phyloP scores from a whole-genome alignment of 2,797 vertebrate species.

The Chaunax sp. region DNA sequence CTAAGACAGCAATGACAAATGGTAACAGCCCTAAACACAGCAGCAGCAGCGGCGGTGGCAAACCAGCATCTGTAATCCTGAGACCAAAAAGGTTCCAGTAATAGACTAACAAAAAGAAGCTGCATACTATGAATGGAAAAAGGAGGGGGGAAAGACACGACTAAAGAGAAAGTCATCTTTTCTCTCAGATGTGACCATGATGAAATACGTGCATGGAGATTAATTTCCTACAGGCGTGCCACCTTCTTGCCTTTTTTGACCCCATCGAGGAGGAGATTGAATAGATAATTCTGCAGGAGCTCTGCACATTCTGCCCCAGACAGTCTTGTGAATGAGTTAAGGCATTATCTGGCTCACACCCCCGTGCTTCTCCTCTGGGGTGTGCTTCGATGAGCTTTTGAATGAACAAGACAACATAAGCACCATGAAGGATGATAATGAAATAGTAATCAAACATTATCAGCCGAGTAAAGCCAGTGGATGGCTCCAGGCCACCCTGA shows the following conservation, averaged over 20 bases:
- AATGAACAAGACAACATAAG: slow-evolving; percentile 41
- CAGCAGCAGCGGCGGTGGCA: slow-evolving; percentile 17
- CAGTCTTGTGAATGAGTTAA: slow-evolving; percentile 48
- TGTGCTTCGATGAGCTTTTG: slow-evolving; percentile 38
- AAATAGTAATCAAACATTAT: slow-evolving; percentile 68
- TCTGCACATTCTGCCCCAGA: slow-evolving; percentile 50
- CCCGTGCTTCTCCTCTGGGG: slow-evolving; percentile 30
- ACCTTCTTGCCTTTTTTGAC: slow-evolving; percentile 67
- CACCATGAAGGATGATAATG: slow-evolving; percentile 60
- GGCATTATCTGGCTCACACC: slow-evolving; percentile 53
- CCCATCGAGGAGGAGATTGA: slow-evolving; percentile 58
- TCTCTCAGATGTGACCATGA: slow-evolving; percentile 60
- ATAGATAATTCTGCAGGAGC: slow-evolving; percentile 70
- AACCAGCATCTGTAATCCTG: slow-evolving; percentile 33
- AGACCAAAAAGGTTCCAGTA: slow-evolving; percentile 31
- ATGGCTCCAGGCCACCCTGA: slow-evolving; percentile 55
- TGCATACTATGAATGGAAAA: neutral
- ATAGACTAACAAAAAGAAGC: slow-evolving; percentile 45
- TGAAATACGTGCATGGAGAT: slow-evolving; percentile 66
- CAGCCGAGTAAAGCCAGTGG: slow-evolving; percentile 42
- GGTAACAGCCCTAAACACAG: slow-evolving; percentile 42
- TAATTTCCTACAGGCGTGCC: slow-evolving; percentile 70
- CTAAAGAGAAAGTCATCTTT: slow-evolving; percentile 45
- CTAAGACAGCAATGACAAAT: slow-evolving; percentile 61
- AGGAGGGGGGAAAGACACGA: neutral